phyloP scores from a whole-genome alignment of 1,140 invertebrate species.

The Drosophila triauraria region DNA sequence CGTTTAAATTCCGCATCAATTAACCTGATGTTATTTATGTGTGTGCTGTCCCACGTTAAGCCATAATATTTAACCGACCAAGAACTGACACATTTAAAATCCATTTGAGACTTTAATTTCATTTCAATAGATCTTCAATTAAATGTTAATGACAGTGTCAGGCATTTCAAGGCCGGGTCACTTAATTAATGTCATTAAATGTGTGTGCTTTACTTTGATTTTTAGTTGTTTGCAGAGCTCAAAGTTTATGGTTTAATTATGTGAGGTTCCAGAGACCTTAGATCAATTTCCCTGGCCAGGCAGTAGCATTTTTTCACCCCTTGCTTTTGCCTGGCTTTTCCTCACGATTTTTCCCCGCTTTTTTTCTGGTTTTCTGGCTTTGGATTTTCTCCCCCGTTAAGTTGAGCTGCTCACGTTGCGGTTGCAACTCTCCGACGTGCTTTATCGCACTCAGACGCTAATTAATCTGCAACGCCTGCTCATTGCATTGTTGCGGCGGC shows the following conservation, averaged over 20 bases:
- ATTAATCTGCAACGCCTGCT: slow-evolving; percentile 73
- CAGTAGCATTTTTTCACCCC: not conserved
- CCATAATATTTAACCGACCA: not conserved
- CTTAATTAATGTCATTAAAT: not conserved
- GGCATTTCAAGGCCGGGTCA: not conserved
- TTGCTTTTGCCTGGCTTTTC: not conserved
- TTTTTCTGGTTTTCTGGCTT: not conserved
- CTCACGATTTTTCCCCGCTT: not conserved
- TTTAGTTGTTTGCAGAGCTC: too few species aligned
- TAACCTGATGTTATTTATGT: slow-evolving; percentile 18
- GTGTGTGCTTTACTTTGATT: not conserved
- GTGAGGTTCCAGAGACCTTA: not conserved
- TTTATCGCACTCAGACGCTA: slow-evolving; percentile 74
- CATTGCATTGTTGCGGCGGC: slow-evolving; percentile 48
- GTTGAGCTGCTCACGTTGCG: slow-evolving; percentile 45
- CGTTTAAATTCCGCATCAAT: slow-evolving; percentile 13
- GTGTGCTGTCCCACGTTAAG: not conserved
- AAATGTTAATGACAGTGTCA: not conserved
- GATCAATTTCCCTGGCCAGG: not conserved
- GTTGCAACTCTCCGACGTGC: slow-evolving; percentile 62
- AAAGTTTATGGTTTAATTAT: too few species aligned
- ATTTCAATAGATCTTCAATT: not conserved
- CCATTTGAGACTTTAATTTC: not conserved
- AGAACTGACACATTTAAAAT: not conserved
- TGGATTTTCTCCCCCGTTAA: slow-evolving; percentile 16